Evolutionary conservation across 2,888 invertebrate species (phyloP), one percentile per base, ranked within the genome.

Genomic region (Oegoconia quadripuncta): DNA sequence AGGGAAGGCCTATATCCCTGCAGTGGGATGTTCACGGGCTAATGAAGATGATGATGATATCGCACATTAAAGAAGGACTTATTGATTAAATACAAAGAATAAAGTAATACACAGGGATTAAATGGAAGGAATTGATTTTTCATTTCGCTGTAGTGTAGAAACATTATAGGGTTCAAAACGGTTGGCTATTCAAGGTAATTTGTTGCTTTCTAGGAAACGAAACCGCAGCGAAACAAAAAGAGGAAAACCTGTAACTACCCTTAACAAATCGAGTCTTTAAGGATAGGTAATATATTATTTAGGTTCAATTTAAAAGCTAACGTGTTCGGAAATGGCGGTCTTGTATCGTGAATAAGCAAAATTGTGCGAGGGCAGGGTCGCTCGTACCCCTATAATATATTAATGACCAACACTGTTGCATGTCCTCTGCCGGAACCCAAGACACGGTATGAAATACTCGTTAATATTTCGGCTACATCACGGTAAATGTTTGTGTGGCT

Each of bases 271-370:
- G 64, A 61, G 59, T 64, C 63, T 71, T 71, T 67, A 65, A 60
- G 70, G 64, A 62, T 59, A 64, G 51, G 62, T 69, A 53, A 72
- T 78, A 64, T 68, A 77, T 74, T 76, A 82, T 83, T 78, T 68
- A 82, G 50, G 64, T 76, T 66, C 74, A 77, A 77, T 80, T 81
- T 78, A 69, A 78, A 76, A 74, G 76, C 72, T 74, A 75, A 80
- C 68, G 63, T 55, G 60, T 65, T 69, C 59, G 61, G 67, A 66
- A 66, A 74, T 62, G 57, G 64, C 58, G 62, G 59, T 60, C 62
- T 59, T 64, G 69, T 72, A 69, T 64, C 69, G 72, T 80, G 77
- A 82, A 78, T 75, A 77, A 74, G 77, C 74, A 70, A 77, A 74
- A 70, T 62, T 67, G 62, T 62, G 56, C 60, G 62, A 62, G 57